Base-by-base conservation (phyloP, 2,113 vertebrate species). In the Gymnobelideus leadbeateri region DNA sequence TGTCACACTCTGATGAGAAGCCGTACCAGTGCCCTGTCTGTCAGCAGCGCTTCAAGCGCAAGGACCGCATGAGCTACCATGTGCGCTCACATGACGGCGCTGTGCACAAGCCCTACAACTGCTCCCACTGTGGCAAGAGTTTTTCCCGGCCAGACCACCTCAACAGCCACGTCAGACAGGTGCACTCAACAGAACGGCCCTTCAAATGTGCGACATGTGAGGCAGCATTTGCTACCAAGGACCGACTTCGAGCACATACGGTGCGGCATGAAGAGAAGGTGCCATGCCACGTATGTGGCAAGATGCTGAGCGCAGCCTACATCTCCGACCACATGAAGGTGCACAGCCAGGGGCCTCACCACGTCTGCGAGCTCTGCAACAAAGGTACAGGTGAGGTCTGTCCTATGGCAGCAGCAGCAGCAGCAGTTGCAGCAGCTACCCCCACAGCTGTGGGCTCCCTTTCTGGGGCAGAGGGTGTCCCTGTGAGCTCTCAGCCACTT, bases 291-390 rank as follows among this genome's bases (percentile, higher is more conserved):
- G 99, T 99, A 97, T 99, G 99, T 94, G 99, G 99, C 94, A 99
- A 99, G 98, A 99, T 99, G 96, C 98, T 99, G 97, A 99, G 99
- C 12, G 99, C 99, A 0, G 99, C 99, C 90, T 99, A 99, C 98
- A 99, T 99, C 98, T 99, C 99, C 47, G 99, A 99, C 98, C 99
- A 99, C 98, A 99, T 99, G 99, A 99, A 99, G 98, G 99, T 99
- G 98, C 99, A 99, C 99, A 99, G 99, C 98, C 99, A 99, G 97
- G 99, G 99, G 12, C 99, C 99, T 98, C 99, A 99, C 98, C 99
- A 99, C 55, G 98, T 99, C 96, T 99, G 99, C 97, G 99, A 99
- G 96, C 99, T 99, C 96, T 99, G 99, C 96, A 99, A 99, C 98
- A 99, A 99, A 98, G 99, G 98, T 97, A 98, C 98, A 28, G 98